Conservation (phyloP, 2,113 vertebrate genomes). For the Nesoenas mayeri region DNA sequence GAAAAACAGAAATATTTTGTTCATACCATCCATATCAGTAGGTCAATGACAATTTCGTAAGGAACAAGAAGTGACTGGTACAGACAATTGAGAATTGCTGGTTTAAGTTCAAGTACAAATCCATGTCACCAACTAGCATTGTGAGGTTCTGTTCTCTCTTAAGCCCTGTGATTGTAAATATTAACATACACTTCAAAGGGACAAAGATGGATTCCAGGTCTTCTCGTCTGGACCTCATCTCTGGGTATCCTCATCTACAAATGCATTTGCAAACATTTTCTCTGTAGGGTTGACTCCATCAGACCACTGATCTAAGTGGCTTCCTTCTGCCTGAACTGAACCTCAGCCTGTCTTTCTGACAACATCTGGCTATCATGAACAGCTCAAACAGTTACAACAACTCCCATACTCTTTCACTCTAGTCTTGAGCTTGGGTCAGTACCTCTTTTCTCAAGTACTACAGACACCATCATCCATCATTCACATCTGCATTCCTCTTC, state of each 20-base stretch:
- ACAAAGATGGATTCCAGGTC: background rate
- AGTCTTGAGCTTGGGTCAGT: background rate
- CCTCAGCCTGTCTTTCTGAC: background rate
- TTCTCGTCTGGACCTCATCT: background rate
- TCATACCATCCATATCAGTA: background rate
- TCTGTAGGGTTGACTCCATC: background rate
- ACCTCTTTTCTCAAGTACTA: background rate
- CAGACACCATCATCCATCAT: background rate
- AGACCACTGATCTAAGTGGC: background rate
- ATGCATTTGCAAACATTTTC: background rate
- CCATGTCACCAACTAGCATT: rapidly evolving
- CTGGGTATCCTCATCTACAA: background rate
- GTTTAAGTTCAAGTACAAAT: background rate
- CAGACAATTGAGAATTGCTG: background rate
- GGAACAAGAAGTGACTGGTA: background rate
- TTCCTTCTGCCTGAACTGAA: background rate
- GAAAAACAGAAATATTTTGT: background rate
- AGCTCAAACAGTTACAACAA: background rate
- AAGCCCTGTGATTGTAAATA: background rate
- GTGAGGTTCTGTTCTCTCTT: background rate
- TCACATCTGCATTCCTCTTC: background rate
- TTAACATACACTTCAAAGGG: background rate
- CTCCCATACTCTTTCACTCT: background rate
- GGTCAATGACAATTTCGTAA: background rate
- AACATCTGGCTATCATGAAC: background rate